These are phyloP conservation scores for Hydropsyche tenuis DNA, from an alignment of 1,140 invertebrate genomes.

Conservation along the genomic window DNA sequence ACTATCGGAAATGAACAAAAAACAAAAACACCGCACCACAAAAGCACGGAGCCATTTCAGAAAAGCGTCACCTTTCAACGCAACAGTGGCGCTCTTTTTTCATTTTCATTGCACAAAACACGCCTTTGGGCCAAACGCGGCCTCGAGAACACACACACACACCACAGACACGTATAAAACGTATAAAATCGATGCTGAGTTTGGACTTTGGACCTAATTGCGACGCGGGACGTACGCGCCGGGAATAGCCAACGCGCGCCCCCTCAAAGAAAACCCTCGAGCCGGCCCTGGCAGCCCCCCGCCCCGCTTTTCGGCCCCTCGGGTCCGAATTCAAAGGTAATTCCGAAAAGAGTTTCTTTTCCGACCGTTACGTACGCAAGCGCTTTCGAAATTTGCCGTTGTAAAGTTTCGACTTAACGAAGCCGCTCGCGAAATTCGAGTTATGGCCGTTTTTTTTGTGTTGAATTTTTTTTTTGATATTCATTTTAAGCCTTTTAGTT, in stretches of 20 bases:
- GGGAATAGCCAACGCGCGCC: conserved; percentile 20
- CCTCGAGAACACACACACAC: neutral
- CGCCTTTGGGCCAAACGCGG: neutral
- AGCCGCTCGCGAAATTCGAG: too few relatives aligned
- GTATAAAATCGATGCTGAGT: conserved; percentile 16
- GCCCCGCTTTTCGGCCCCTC: neutral
- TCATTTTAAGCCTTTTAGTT: too few relatives aligned
- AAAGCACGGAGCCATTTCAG: too few relatives aligned
- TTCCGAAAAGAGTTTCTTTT: too few relatives aligned
- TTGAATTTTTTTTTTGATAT: too few relatives aligned
- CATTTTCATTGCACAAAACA: too few relatives aligned
- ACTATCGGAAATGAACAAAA: neutral
- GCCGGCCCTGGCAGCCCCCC: neutral
- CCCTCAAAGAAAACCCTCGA: conserved; percentile 16
- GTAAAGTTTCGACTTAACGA: too few relatives aligned
- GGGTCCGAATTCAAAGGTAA: conserved; percentile 31
- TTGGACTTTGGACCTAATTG: conserved; percentile 31
- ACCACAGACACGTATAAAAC: neutral
- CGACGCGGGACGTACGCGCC: conserved; percentile 29
- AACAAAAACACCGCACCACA: neutral
- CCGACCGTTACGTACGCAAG: too few relatives aligned
- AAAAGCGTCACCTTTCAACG: too few relatives aligned
- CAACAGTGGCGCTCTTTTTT: too few relatives aligned
- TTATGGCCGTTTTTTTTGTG: too few relatives aligned
- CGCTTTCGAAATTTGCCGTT: too few relatives aligned